phyloP scores from a whole-genome alignment of 2,888 invertebrate genomes.

The Drosophila anomelani region DNA sequence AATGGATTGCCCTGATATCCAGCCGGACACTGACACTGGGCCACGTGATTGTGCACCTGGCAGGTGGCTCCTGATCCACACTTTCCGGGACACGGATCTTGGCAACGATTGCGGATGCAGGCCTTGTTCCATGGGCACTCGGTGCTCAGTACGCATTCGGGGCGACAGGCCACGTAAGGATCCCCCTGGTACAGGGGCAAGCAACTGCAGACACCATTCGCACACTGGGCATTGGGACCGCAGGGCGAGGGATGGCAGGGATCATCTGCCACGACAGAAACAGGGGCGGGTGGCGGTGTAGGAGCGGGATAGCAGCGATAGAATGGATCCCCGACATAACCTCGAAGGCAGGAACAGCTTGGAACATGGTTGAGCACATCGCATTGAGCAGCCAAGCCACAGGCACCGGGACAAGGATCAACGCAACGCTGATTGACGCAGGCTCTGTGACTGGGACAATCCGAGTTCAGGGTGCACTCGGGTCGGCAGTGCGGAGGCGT shows the following conservation, averaged over 20 bases:
- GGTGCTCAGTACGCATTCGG: slow-evolving; percentile 90
- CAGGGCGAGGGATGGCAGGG: slow-evolving; percentile 90
- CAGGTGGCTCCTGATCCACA: slow-evolving; percentile 90
- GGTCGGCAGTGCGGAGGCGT: slow-evolving; percentile 90
- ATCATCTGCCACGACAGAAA: slow-evolving; percentile 82
- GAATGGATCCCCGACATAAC: slow-evolving; percentile 89
- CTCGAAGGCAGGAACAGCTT: slow-evolving; percentile 88
- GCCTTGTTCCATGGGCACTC: slow-evolving; percentile 89
- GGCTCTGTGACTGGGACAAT: slow-evolving; percentile 88
- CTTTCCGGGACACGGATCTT: slow-evolving; percentile 89
- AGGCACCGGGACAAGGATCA: slow-evolving; percentile 90
- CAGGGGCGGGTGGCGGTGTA: slow-evolving; percentile 6
- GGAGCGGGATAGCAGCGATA: slow-evolving; percentile 86
- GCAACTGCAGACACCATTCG: slow-evolving; percentile 89
- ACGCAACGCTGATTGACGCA: slow-evolving; percentile 90
- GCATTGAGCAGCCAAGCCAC: slow-evolving; percentile 90
- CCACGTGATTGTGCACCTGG: slow-evolving; percentile 89
- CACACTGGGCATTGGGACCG: slow-evolving; percentile 88
- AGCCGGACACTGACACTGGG: slow-evolving; percentile 87
- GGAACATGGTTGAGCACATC: slow-evolving; percentile 90
- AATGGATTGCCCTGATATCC: slow-evolving; percentile 89
- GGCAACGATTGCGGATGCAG: slow-evolving; percentile 90
- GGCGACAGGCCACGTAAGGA: slow-evolving; percentile 89
- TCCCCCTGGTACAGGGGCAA: slow-evolving; percentile 88
- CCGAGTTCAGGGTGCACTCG: slow-evolving; percentile 89